Evolutionary conservation across 2,113 vertebrate species (phyloP), one percentile per base, ranked within the genome.

Genomic region (Typhlomys cinereus): DNA sequence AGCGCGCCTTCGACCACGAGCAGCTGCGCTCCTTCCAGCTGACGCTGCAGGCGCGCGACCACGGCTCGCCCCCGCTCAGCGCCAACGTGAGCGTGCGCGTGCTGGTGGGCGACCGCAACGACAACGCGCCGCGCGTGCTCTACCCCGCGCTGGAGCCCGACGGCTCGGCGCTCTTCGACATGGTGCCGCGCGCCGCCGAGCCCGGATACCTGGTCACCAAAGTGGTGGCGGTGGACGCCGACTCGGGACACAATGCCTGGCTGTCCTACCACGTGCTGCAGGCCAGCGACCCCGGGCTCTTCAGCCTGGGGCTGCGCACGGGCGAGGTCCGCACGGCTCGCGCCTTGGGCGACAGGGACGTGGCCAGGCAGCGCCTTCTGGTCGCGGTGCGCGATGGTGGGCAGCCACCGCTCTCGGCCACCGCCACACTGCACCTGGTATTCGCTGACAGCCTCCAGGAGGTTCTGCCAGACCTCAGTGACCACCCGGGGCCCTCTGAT

Each of bases 91-190:
- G n/a, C 4, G 1, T 97, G 0, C 86, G 1, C 5, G 36, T 97
- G 0, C 8, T 96, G 0, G 91, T 97, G 29, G 90, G 91, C 9
- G 98, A 98, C 90, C 96, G 95, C 76, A 98, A 98, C n/a, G 98
- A 98, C 95, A 98, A 98, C 85, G 84, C 97, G n/a, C 98, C 98
- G 15, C 96, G 97, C 61, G 98, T 98, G 20, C 89, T 98, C 66
- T 98, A 98, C 67, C 98, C 98, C 0, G 39, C 85, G 18, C 85
- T 82, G 88, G 96, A 18, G 78, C 86, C 75, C n/a, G 90, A 96
- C 1, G 89, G 93, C 50, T 93, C 95, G 0, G 69, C 93, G 31
- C 75, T 93, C 15, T 95, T 96, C n/a, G 90, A 96, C 34, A 94
- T 41, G 52, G 0, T 93, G 3, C 94, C 95, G 9, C 92, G 85